Base-by-base conservation (phyloP, 2,888 invertebrate genomes). In the Lepidochrysops patricia region DNA sequence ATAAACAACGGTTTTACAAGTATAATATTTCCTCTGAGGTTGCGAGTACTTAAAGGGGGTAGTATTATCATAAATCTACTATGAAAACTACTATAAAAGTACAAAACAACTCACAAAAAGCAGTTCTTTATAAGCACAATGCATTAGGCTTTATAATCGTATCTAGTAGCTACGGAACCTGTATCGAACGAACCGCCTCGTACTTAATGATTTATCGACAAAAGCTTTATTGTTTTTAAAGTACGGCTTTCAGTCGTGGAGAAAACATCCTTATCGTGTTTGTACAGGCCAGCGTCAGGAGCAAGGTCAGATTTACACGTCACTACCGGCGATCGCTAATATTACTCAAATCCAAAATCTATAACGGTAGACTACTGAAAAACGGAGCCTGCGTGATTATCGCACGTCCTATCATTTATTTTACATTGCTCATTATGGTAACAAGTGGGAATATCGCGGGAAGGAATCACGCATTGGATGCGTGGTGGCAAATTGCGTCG, bases 291-390 rank as follows among this genome's bases (percentile, higher is more conserved):
- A 56, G 19, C 15, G 32, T 13, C 34, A 58, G 25, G 49, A 29
- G 13, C 58, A 37, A 60, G 54, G 60, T 60, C 60, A 60, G 57
- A 52, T 52, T 60, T 50, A 57, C 57, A 68, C 64, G 69, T 70
- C 64, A 72, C 73, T 75, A 71, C 67, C 72, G 72, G 68, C 72
- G 70, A 75, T 75, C 74, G 75, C 68, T 75, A 74, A 70, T 70
- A 72, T 72, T 72, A 72, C 73, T 76, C 75, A 76, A 83, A 81
- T 79, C 82, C 80, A 82, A 84, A 84, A 84, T 84, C 85, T 84
- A 84, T 84, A 84, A 78, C 73, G 77, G 75, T 80, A 79, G 79
- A 78, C 77, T 75, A 82, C 80, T 75, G 76, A 73, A 74, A 73
- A 77, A 78, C 74, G 78, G 79, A 79, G 78, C 62, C 64, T 58